These are phyloP conservation scores for Druon quercuslanigerum DNA, from an alignment of 1,140 invertebrate species.

Conservation along the genomic window DNA sequence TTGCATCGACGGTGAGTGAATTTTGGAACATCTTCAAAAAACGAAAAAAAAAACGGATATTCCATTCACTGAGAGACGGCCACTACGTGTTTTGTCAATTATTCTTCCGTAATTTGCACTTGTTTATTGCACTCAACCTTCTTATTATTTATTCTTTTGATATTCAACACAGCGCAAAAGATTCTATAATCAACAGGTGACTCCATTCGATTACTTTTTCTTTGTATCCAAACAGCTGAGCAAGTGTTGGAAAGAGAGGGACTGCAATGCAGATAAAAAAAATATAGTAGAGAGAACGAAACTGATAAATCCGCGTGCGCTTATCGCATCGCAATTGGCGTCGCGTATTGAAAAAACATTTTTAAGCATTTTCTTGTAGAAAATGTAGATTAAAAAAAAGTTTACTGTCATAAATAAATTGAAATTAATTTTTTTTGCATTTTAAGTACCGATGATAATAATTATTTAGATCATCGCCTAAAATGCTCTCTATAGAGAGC, in stretches of 20 bases:
- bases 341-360: too few species aligned
- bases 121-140: background rate
- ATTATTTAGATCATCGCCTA: too few species aligned
- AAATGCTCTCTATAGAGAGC: too few species aligned
- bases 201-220: background rate
- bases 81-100: background rate
- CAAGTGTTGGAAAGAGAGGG: background rate
- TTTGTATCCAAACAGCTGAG: background rate
- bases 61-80: too few species aligned
- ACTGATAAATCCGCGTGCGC: too few species aligned
- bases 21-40: too few species aligned
- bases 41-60: background rate
- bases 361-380: too few species aligned
- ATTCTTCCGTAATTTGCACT: background rate
- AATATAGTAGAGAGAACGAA: background rate
- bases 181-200: conserved; percentile 2
- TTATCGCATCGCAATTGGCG: too few species aligned
- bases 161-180: background rate
- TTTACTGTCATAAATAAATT: too few species aligned
- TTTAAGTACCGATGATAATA: too few species aligned
- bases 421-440: too few species aligned
- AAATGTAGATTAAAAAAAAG: too few species aligned
- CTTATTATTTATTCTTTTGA: background rate
- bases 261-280: background rate
- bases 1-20: conserved; percentile 9